phyloP scores from a whole-genome alignment of 2,888 invertebrate genomes.

The Lasioglossum morio region DNA sequence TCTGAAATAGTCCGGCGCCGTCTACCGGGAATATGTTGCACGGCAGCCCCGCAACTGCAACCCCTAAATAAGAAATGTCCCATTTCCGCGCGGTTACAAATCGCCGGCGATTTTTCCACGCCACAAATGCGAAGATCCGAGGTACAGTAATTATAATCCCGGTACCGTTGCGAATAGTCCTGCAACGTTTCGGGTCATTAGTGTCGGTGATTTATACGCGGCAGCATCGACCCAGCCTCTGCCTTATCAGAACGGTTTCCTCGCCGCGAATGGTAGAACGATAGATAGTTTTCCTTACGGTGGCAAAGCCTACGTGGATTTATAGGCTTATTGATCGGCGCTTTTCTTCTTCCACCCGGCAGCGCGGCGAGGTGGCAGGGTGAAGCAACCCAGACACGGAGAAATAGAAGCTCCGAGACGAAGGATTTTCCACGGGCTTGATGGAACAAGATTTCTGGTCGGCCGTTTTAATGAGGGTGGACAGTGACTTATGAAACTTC shows the following conservation, averaged over 20 bases:
- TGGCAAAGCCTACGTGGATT: not conserved
- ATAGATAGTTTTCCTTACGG: constrained; percentile 25
- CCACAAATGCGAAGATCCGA: not conserved
- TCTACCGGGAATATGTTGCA: not conserved
- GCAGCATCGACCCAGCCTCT: constrained; percentile 6
- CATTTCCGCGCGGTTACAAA: not conserved
- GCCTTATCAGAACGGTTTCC: constrained; percentile 28
- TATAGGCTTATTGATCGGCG: constrained; percentile 20
- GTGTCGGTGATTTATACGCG: constrained; percentile 17
- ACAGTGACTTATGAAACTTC: constrained; percentile 12
- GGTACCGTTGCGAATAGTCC: constrained; percentile 23
- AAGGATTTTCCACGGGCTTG: constrained; percentile 8
- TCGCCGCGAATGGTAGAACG: constrained; percentile 8
- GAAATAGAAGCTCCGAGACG: not conserved
- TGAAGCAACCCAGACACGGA: not conserved
- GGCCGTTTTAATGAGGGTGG: constrained; percentile 8
- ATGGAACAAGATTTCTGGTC: constrained; percentile 1
- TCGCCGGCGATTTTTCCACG: not conserved
- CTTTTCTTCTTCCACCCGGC: not conserved
- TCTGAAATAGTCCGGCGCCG: not conserved
- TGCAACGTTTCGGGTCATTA: constrained; percentile 36
- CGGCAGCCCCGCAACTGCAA: not conserved
- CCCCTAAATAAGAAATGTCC: not conserved
- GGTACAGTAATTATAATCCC: constrained; percentile 40
- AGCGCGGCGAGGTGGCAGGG: not conserved